Evolutionary conservation across 2,888 invertebrate species (phyloP).

Genomic region (Metalampra italica): DNA sequence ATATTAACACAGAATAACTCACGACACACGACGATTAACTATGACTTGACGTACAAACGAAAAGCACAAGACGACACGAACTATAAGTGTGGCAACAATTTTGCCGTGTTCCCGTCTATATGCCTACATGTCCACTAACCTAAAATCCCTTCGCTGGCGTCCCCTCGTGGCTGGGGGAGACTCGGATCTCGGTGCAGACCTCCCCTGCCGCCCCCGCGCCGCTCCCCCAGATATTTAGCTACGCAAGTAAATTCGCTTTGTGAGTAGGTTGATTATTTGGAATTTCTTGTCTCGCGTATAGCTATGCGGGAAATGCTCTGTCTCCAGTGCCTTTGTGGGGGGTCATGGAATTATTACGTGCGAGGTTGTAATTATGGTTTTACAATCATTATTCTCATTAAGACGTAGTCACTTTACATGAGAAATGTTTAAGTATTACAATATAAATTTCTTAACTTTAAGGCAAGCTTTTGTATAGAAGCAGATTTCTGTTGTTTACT

Average conservation of each 20-base stretch:
- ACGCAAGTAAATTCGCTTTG: constrained; percentile 69
- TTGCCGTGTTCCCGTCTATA: constrained; percentile 78
- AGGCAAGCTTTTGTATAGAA: no score
- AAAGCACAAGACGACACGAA: constrained; percentile 77
- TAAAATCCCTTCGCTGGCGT: constrained; percentile 66
- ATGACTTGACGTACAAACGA: constrained; percentile 75
- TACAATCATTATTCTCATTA: no score
- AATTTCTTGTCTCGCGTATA: constrained; percentile 55
- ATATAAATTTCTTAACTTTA: no score
- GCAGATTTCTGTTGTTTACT: no score
- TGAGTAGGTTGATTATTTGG: constrained; percentile 71
- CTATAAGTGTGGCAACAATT: constrained; percentile 78
- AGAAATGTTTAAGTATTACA: no score
- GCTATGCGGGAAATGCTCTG: constrained; percentile 28
- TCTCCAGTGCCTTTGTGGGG: constrained; percentile 10
- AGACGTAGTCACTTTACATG: no score
- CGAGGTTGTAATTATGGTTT: no score
- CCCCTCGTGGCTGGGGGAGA: constrained; percentile 68
- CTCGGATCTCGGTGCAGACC: constrained; percentile 67
- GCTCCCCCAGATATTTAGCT: constrained; percentile 68
- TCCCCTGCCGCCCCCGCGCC: constrained; percentile 55
- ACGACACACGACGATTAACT: constrained; percentile 66
- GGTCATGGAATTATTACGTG: not conserved
- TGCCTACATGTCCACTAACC: constrained; percentile 80
- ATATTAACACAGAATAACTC: constrained; percentile 34